Evolutionary conservation across 1,140 invertebrate species (phyloP).

Genomic region (Thaumatotibia leucotreta): DNA sequence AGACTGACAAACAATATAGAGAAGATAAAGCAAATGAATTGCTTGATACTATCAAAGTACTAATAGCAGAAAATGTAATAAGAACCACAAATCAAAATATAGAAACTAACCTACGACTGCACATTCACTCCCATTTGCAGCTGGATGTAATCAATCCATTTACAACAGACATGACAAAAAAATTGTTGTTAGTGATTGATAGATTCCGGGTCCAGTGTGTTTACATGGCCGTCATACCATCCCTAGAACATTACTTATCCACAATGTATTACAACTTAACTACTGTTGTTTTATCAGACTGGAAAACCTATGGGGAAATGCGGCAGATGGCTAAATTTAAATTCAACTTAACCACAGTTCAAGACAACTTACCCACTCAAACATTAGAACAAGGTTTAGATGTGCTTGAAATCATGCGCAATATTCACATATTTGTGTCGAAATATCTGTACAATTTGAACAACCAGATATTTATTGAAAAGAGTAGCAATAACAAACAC

Average conservation of each 20-base stretch:
- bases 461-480: constrained; percentile 97
- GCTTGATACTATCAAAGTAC: constrained; percentile 43
- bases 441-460: constrained; percentile 98
- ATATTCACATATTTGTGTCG: constrained; percentile 96
- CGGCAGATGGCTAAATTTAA: constrained; percentile 92
- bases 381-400: constrained; percentile 98
- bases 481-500: constrained; percentile 94
- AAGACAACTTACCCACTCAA: constrained; percentile 96
- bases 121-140: constrained; percentile 94
- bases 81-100: constrained; percentile 89
- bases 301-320: constrained; percentile 98
- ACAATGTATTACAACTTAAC: constrained; percentile 98
- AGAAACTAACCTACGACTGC: constrained; percentile 93
- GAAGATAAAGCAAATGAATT: constrained; percentile 47
- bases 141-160: constrained; percentile 88
- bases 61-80: constrained; percentile 77
- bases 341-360: constrained; percentile 87
- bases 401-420: constrained; percentile 98
- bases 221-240: constrained; percentile 69
- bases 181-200: constrained; percentile 76
- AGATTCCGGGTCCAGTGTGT: constrained; percentile 66
- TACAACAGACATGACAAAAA: constrained; percentile 73
- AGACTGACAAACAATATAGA: constrained; percentile 47
- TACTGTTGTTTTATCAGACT: constrained; percentile 97
- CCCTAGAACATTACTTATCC: constrained; percentile 95